Evolutionary conservation across 2,888 invertebrate species (phyloP).

Genomic region (Chromoteleia sp.): DNA sequence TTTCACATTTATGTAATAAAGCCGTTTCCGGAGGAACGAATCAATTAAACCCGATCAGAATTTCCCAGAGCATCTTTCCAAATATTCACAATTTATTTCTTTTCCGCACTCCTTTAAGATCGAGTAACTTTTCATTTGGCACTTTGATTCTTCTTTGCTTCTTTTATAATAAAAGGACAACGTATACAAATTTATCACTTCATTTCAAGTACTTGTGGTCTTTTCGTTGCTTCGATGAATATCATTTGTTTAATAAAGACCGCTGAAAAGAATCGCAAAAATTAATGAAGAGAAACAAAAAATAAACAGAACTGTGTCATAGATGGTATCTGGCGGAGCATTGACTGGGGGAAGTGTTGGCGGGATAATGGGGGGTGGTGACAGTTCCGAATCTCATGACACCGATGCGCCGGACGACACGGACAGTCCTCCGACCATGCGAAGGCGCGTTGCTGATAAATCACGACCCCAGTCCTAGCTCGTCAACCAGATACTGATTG

Average conservation of each 20-base stretch:
- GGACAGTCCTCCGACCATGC: constrained; percentile 86
- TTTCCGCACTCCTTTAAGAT: too few species aligned
- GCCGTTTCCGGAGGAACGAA: too few species aligned
- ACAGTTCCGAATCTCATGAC: constrained; percentile 87
- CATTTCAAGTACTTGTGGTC: not conserved
- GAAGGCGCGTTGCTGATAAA: constrained; percentile 84
- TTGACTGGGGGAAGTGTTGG: constrained; percentile 83
- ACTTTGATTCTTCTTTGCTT: constrained; percentile 7
- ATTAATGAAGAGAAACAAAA: constrained; percentile 32
- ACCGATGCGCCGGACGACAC: constrained; percentile 86
- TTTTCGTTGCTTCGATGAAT: not conserved
- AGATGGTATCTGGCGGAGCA: constrained; percentile 86
- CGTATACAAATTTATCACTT: too few species aligned
- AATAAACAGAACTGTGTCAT: constrained; percentile 72
- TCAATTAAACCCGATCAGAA: too few species aligned
- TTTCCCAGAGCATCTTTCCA: too few species aligned
- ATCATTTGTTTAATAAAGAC: not conserved
- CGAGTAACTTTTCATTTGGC: constrained; percentile 7
- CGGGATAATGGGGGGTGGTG: constrained; percentile 84
- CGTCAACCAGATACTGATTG: constrained; percentile 87
- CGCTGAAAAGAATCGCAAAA: constrained; percentile 17
- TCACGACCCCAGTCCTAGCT: constrained; percentile 87
- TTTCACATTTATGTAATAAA: constrained; percentile 10
- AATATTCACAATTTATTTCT: too few species aligned
- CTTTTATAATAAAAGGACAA: too few species aligned